Evolutionary conservation across 2,888 invertebrate species (phyloP), one percentile per base, ranked within the genome.

Genomic region (Oligia strigilis): DNA sequence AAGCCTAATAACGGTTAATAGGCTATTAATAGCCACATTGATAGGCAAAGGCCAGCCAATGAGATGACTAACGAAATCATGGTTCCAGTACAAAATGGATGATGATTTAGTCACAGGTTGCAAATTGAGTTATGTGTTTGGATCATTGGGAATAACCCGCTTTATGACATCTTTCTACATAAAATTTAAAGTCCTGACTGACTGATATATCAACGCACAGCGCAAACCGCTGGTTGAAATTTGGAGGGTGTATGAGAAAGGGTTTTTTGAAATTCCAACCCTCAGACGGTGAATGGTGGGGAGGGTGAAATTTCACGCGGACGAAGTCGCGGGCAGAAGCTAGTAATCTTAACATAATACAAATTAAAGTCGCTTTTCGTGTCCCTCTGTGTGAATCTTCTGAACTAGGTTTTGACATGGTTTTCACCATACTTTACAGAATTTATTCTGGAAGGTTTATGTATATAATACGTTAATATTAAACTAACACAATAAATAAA

Each of bases 1-100:
- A 73, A 73, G 70, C 75, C 69, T 88, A 86, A 85, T 85, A 73
- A 77, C 52, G 65, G 64, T 72, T 86, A 80, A 88, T 86, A 71
- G 69, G 46, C 75, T 67, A 74, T 86, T 87, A 87, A 73, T 66
- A 67, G n/a, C 17, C 49, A 52, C 29, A 81, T 72, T 81, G 81
- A 75, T 84, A 55, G 71, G 65, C 75, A 87, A 85, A 86, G 80
- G 75, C 77, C 19, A 71, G 64, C 52, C 77, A 77, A 58, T 85
- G 78, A 23, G 64, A 71, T 69, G 13, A n/a, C 62, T 78, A 85
- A 85, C 72, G 60, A 83, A 81, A 85, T 87, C 74, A 85, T 75
- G 36, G 60, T 71, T 43, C 46, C 52, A 69, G 40, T 40, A 52
- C 14, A 17, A 60, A 73, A 75, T 80, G 23, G 11, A 83, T 67